Evolutionary conservation across 2,888 invertebrate genomes (phyloP), one percentile per base, ranked within the genome.

Genomic region (Euzetes globulus): DNA sequence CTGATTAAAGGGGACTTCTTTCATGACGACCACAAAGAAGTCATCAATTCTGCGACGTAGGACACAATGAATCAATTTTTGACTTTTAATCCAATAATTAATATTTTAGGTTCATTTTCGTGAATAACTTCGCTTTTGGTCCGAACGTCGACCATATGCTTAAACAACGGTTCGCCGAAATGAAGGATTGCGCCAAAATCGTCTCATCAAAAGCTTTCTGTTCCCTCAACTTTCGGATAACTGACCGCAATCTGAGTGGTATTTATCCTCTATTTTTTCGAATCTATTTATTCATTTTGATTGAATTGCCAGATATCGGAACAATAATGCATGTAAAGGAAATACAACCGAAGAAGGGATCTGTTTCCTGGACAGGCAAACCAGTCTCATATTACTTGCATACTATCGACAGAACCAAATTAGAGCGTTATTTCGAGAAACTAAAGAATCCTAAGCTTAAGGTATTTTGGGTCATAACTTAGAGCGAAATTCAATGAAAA

Each of bases 61-160:
- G 82, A 81, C 22, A 41, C 75, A 47, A 27, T 9, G 37, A 6
- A 11, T 27, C 29, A 52, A 52, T n/a, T 19, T 13, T n/a, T 22
- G 45, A 45, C 15, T 52, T 19, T 41, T 41, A 4, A 11, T 41
- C 41, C 11, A 1, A 6, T 6, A 19, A n/a, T n/a, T 1, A 52
- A 19, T 58, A 71, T 55, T 77, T 45, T 50, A 75, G 75, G 33
- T 77, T 74, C 45, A 74, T 99, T 77, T 99, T 99, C 86, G 98
- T 99, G 55, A 99, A 99, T 86, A 99, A 99, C 86, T 99, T 95
- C 86, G 99, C 98, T 58, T 99, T 99, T 84, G 96, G 96, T 15
- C 96, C 99, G 33, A 90, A 90, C 78, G 95, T 99, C 37, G 98
- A 99, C 85, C 95, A 98, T 84, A 82, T 94, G 85, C 84, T 98